A percentile compares a stretch with the other conserved stretches of the same genome.
Conservation (phyloP, 2,888 invertebrate genomes). For the Spialia ferax region DNA sequence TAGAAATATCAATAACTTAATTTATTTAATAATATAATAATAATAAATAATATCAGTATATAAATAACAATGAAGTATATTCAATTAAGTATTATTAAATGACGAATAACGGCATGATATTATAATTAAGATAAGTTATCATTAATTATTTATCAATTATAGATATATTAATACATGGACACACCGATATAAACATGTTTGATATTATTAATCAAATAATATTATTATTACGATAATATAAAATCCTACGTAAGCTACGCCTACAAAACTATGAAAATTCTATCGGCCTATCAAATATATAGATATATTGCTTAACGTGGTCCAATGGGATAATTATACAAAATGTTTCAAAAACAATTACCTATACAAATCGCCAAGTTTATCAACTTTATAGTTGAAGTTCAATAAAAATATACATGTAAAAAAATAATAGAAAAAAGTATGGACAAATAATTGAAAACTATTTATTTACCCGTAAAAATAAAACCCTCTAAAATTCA, state of each 20-base stretch:
- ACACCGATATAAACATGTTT: conserved; percentile 53
- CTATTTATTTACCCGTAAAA: no score
- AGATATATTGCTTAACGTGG: conserved; percentile 83
- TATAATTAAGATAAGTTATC: no score
- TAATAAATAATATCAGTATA: no score
- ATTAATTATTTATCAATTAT: conserved; percentile 32
- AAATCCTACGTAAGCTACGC: conserved; percentile 80
- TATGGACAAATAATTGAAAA: no score
- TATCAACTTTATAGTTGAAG: not conserved
- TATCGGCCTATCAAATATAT: conserved; percentile 75
- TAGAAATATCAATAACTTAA: no score
- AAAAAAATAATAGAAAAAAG: no score
- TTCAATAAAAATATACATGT: conserved; percentile 53
- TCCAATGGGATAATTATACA: conserved; percentile 75
- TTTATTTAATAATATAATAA: no score
- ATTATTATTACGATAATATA: conserved; percentile 61
- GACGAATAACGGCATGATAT: no score
- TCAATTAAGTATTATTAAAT: no score
- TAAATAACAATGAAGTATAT: no score
- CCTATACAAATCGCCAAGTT: not conserved
- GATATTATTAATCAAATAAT: conserved; percentile 31
- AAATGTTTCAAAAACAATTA: conserved; percentile 30
- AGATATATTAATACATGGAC: conserved; percentile 50
- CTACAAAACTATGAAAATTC: conserved; percentile 72
- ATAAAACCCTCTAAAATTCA: no score